Conservation (phyloP, 2,888 invertebrate genomes). For the Belgica antarctica region DNA sequence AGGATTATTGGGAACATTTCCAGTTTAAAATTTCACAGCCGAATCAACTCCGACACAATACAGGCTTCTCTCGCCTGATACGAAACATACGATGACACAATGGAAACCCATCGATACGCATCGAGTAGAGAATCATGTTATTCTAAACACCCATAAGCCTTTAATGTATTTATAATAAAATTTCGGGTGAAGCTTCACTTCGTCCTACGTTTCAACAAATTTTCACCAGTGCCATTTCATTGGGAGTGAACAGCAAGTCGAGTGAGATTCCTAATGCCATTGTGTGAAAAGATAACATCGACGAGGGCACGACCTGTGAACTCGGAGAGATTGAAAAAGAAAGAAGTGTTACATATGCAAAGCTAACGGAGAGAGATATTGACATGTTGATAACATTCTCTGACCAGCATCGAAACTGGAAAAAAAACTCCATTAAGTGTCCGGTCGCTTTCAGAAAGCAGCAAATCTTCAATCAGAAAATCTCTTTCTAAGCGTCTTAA, state of each 20-base stretch:
- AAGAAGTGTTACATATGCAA: neutral
- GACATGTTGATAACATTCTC: slow-evolving; percentile 33
- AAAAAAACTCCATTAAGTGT: slow-evolving; percentile 2
- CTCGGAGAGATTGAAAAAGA: neutral
- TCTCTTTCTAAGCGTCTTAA: neutral
- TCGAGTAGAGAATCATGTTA: slow-evolving; percentile 24
- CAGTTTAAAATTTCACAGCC: neutral
- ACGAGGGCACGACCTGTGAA: slow-evolving; percentile 28
- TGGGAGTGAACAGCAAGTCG: neutral
- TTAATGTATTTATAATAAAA: slow-evolving; percentile 43
- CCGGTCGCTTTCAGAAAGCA: neutral
- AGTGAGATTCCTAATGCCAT: slow-evolving; percentile 31
- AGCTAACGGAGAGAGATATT: slow-evolving; percentile 13
- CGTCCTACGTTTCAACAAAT: neutral
- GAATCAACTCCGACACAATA: no score
- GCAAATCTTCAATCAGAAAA: neutral
- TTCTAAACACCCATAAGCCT: slow-evolving; percentile 40
- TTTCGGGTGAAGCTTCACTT: neutral
- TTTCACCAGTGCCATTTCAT: no score
- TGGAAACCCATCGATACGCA: neutral
- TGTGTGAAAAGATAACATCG: slow-evolving; percentile 40
- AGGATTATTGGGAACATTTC: neutral
- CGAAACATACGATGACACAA: slow-evolving; percentile 5
- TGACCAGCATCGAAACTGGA: neutral
- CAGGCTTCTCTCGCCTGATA: no score